Base-by-base conservation (phyloP, 2,113 vertebrate species). In the Notothenia rossii region DNA sequence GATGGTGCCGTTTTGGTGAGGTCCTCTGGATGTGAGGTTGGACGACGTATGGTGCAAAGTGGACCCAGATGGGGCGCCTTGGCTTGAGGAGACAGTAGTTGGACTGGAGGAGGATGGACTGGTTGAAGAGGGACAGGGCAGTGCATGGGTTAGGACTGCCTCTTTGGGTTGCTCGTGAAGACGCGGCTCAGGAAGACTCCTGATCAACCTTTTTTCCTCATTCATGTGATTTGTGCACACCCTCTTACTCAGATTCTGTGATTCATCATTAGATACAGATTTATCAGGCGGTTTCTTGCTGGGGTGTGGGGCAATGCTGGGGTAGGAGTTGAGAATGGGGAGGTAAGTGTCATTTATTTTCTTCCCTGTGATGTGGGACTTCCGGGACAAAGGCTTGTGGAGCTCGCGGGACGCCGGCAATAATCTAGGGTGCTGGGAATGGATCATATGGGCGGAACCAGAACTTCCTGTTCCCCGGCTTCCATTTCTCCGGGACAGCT, bases 321-420 rank as follows among this genome's bases (percentile, higher is more conserved):
- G 92, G 69, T 94, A 94, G 61, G 94, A 93, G 73, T 90, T 94
- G 17, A 92, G 88, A 50, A 93, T 92, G 5, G 94, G 94, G 0
- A 93, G 79, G 76, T 93, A 92, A 2, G 86, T 69, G 53, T 49
- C 63, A 50, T 84, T 91, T 49, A 48, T 68, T 75, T 86, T 92
- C 82, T 82, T 91, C 22, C 54, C 72, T 7, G 79, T 71, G 29
- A 54, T 3, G 14, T 46, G 74, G n/a, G 68, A 60, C 50, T 71
- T 91, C 20, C 7, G 43, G 3, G 76, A 56, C 40, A 56, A 33
- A 5, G 85, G n/a, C 72, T 78, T 91, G 18, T 71, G 81, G 15
- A 70, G 68, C 13, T 87, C 82, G 36, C 71, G 6, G n/a, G 77
- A 15, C 55, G 67, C 20, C 2, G 79, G 79, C 69, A 63, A 40